Conservation (phyloP, 2,888 invertebrate species). For the Volucella bombylans region DNA sequence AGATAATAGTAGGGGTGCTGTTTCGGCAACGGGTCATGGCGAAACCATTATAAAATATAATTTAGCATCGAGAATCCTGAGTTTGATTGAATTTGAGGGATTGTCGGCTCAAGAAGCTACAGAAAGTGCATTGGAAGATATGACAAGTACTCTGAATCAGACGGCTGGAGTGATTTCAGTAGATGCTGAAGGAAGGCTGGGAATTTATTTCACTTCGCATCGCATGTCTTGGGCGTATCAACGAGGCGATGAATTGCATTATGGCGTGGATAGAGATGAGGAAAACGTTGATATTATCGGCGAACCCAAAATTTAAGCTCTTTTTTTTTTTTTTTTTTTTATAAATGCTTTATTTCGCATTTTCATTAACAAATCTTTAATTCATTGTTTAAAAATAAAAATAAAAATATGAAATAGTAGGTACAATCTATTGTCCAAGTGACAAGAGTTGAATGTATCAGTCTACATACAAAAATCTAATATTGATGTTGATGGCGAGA, state of each 20-base stretch:
- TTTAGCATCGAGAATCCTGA: slow-evolving; percentile 88
- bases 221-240: slow-evolving; percentile 66
- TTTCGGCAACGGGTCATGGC: slow-evolving; percentile 92
- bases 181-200: slow-evolving; percentile 81
- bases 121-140: slow-evolving; percentile 85
- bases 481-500: no score
- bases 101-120: slow-evolving; percentile 85
- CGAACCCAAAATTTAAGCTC: slow-evolving; percentile 28
- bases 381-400: no score
- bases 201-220: slow-evolving; percentile 59
- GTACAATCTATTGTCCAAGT: no score
- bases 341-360: no score
- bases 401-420: no score
- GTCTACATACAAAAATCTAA: no score
- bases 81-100: slow-evolving; percentile 85
- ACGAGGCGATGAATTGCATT: slow-evolving; percentile 41
- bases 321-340: no score
- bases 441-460: no score
- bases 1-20: slow-evolving; percentile 88
- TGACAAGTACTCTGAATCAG: slow-evolving; percentile 87
- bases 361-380: no score
- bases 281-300: slow-evolving; percentile 47
- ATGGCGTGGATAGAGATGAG: slow-evolving; percentile 50
- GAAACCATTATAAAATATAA: slow-evolving; percentile 91
- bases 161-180: slow-evolving; percentile 90